A percentile compares a stretch with the other conserved stretches of the same genome.
Evolutionary conservation across 2,113 vertebrate genomes (phyloP).

Genomic region (Irena cyanogastra): DNA sequence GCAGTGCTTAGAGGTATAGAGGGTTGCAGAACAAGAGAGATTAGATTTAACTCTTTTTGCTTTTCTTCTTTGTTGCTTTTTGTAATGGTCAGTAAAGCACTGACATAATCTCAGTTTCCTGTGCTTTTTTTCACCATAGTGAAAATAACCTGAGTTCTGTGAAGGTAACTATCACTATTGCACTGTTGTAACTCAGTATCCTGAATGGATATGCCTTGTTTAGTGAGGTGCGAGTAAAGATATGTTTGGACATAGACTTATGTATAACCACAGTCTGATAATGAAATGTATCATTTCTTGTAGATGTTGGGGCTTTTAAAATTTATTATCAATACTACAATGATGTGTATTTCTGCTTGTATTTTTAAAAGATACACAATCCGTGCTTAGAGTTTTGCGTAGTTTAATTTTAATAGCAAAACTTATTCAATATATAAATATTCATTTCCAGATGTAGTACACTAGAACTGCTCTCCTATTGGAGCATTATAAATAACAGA

Average conservation of each 20-base stretch:
- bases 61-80: neutral
- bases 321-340: neutral
- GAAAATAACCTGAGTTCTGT: neutral
- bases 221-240: neutral
- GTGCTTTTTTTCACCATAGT: neutral
- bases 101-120: neutral
- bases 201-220: neutral
- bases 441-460: neutral
- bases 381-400: fast-evolving
- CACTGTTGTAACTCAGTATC: neutral
- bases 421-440: neutral
- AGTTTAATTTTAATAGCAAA: neutral
- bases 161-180: neutral
- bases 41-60: neutral
- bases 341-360: neutral
- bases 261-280: neutral
- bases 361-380: neutral
- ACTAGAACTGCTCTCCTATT: neutral
- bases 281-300: neutral
- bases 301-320: neutral
- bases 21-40: neutral
- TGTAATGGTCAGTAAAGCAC: neutral
- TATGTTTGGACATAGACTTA: neutral
- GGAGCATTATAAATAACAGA: neutral
- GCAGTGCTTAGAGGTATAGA: neutral